Percentiles rank a stretch among this genome's conserved stretches.
Evolutionary conservation across 1,140 invertebrate genomes (phyloP).

Genomic region (Brachystomella parvula): DNA sequence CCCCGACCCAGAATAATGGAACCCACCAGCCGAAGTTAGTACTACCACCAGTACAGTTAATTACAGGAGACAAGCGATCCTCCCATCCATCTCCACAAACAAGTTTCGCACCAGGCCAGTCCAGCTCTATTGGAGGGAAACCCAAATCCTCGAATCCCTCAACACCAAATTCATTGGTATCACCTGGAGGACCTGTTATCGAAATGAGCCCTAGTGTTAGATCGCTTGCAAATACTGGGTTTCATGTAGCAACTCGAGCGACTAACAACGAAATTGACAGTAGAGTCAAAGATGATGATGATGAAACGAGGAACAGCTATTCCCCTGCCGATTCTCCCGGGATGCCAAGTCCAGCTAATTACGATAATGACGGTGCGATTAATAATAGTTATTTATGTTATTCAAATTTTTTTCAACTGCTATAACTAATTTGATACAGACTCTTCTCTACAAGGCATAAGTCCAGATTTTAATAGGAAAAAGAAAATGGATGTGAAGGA

Average conservation of each 20-base stretch:
- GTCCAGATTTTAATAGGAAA: conserved; percentile 48
- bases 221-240: conserved; percentile 29
- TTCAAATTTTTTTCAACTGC: neutral
- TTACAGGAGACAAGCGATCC: neutral
- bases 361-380: conserved; percentile 9
- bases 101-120: conserved; percentile 25
- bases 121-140: conserved; percentile 24
- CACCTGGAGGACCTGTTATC: conserved; percentile 11
- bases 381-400: neutral
- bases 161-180: conserved; percentile 30
- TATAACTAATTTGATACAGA: conserved; percentile 9
- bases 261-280: neutral
- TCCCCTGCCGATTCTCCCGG: conserved; percentile 29
- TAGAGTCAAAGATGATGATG: conserved; percentile 17
- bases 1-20: conserved; percentile 5
- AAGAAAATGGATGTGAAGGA: conserved; percentile 76
- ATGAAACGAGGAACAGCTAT: conserved; percentile 34
- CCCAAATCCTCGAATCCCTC: conserved; percentile 28
- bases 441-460: conserved; percentile 29
- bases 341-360: conserved; percentile 27
- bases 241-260: conserved; percentile 22
- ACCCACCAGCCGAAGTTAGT: conserved; percentile 3
- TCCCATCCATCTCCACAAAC: conserved; percentile 12
- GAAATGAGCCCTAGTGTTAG: conserved; percentile 25
- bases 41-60: neutral